Evolutionary conservation across 2,797 vertebrate genomes (phyloP), one percentile per base, ranked within the genome.

Genomic region (Danio aesculapii): DNA sequence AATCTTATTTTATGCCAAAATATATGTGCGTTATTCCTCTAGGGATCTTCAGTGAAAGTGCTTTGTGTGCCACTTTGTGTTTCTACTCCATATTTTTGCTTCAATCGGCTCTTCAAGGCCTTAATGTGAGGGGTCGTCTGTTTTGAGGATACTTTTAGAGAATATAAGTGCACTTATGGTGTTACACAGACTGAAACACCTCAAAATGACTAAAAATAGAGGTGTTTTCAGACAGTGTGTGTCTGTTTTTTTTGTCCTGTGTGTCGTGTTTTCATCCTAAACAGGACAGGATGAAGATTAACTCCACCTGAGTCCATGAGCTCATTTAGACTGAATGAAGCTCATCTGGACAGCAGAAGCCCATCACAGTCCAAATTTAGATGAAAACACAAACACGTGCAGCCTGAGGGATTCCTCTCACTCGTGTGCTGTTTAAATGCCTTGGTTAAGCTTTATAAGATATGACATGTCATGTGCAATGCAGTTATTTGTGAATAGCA

Each of bases 191-290:
- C 49, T 77, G 69, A 53, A 79, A 81, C 43, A 52, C 75, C 75
- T 74, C 70, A 55, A 57, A 75, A 84, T 44, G 30, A 57, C 83
- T 81, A 76, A 86, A 86, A 84, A 86, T 79, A 81, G 52, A 41
- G 12, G n/a, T 81, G 72, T 84, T 75, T 80, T 76, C 44, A 84
- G 81, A 81, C 78, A 76, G 14, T 53, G 17, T 63, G 83, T 49
- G 80, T 81, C 76, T 30, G 30, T 30, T 85, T 71, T 85, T 30
- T 85, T 73, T 63, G 43, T 39, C 43, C 16, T 85, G 62, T 75
- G 49, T 83, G 64, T 58, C 59, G 41, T 78, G 75, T 83, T 81
- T 77, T 72, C 75, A 76, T 79, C 76, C 71, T 82, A 74, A 80
- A 82, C 55, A 74, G 85, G 79, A 71, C 43, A 49, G 63, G 59